These are phyloP conservation scores for Synergus laeviventris DNA, from an alignment of 2,888 invertebrate species.

Conservation along the genomic window DNA sequence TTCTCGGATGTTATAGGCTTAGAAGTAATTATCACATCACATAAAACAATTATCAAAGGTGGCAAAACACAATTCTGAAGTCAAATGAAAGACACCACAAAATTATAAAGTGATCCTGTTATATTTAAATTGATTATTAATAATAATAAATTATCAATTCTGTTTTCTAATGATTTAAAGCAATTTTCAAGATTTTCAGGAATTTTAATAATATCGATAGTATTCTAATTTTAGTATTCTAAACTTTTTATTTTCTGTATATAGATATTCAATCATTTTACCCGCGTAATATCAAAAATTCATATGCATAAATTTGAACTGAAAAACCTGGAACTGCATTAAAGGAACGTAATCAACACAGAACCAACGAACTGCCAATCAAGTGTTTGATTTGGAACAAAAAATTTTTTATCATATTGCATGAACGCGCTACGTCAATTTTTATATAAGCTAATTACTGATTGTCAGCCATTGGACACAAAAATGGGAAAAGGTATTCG, in stretches of 20 bases:
- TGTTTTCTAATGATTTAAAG: no score
- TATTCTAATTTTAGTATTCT: background rate
- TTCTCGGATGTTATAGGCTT: background rate
- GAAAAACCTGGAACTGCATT: background rate
- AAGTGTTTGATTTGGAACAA: background rate
- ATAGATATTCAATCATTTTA: background rate
- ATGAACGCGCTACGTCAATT: constrained; percentile 24
- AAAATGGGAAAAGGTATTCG: background rate
- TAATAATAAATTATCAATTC: no score
- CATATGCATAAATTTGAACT: background rate
- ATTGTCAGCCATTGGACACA: background rate
- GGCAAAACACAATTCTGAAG: constrained; percentile 13
- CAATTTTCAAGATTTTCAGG: no score
- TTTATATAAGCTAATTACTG: background rate
- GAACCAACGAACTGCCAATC: constrained; percentile 17
- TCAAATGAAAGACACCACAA: background rate
- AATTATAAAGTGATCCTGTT: background rate
- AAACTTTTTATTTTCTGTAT: background rate
- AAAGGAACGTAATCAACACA: background rate
- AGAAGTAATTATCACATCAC: background rate
- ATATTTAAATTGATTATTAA: no score
- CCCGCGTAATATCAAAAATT: background rate
- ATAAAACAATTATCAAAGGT: constrained; percentile 8
- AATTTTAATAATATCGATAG: no score
- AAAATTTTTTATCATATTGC: constrained; percentile 14